Percentiles rank a stretch among this genome's conserved stretches.
These are phyloP conservation scores for Caenorhabditis brenneri DNA, from an alignment of 1,140 invertebrate genomes.

Conservation along the genomic window DNA sequence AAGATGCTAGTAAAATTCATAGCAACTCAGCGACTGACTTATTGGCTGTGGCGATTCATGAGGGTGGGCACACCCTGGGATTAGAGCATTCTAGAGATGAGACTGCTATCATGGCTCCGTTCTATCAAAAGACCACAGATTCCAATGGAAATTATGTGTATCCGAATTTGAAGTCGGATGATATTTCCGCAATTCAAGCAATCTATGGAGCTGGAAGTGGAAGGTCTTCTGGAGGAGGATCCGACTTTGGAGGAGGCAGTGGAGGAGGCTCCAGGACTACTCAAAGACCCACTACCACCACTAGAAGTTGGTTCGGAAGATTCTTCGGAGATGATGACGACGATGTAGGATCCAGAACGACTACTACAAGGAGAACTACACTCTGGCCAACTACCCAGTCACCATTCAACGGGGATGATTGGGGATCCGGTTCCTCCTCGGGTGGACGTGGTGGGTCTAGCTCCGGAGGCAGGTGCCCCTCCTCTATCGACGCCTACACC, in stretches of 20 bases:
- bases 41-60: conserved; percentile 69
- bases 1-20: conserved; percentile 62
- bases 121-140: conserved; percentile 63
- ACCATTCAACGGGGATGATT: conserved; percentile 7
- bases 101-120: conserved; percentile 69
- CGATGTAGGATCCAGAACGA: not conserved
- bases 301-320: conserved; percentile 49
- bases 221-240: conserved; percentile 5
- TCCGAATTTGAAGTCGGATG: conserved; percentile 50
- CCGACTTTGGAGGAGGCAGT: conserved; percentile 11
- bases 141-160: conserved; percentile 54
- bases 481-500: conserved; percentile 47
- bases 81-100: conserved; percentile 64
- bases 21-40: conserved; percentile 65
- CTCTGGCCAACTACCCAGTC: conserved; percentile 4
- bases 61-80: conserved; percentile 64
- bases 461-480: conserved; percentile 39
- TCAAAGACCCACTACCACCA: not conserved
- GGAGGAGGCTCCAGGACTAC: conserved; percentile 24
- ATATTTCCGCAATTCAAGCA: conserved; percentile 56
- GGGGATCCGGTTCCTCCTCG: not conserved
- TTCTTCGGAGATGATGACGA: conserved; percentile 49
- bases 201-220: conserved; percentile 52
- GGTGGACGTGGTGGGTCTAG: not conserved
- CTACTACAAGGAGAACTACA: not conserved